A percentile compares a stretch with the other conserved stretches of the same genome.
phyloP scores from a whole-genome alignment of 2,888 invertebrate species.

The Syrphus vitripennis region DNA sequence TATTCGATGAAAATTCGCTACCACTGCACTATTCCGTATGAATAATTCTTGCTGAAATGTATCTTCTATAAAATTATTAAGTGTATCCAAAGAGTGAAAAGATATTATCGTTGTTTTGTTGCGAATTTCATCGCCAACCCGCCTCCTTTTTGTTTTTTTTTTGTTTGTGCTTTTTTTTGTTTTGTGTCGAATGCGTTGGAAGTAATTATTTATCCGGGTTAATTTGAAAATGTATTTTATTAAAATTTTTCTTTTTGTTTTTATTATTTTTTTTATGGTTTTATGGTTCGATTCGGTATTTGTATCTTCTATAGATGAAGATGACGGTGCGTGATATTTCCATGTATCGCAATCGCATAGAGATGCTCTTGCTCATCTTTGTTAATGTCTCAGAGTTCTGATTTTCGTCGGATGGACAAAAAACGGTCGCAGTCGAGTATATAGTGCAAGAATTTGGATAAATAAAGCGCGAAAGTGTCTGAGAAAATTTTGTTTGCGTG shows the following conservation, averaged over 20 bases:
- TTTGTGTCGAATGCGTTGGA: conserved; percentile 57
- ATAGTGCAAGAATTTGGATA: conserved; percentile 44
- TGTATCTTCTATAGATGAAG: conserved; percentile 32
- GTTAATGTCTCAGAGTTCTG: conserved; percentile 34
- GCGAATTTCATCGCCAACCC: conserved; percentile 42
- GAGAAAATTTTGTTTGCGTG: background rate
- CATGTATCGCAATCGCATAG: conserved; percentile 25
- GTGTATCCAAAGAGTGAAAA: conserved; percentile 44
- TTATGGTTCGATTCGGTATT: conserved; percentile 36
- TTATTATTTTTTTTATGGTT: conserved; percentile 4
- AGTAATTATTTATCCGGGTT: conserved; percentile 68
- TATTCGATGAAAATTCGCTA: conserved; percentile 54
- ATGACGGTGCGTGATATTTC: conserved; percentile 52
- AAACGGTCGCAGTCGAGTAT: conserved; percentile 47
- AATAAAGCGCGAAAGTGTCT: conserved; percentile 32
- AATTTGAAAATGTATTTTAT: conserved; percentile 46
- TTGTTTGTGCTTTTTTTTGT: background rate
- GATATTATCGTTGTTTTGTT: conserved; percentile 43
- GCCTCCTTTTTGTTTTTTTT: conserved; percentile 9
- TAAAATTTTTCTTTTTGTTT: background rate
- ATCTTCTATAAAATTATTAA: conserved; percentile 36
- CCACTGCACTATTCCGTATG: conserved; percentile 64
- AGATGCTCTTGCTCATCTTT: conserved; percentile 36
- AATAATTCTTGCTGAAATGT: conserved; percentile 54
- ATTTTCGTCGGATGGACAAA: conserved; percentile 8